Base-by-base conservation (phyloP, 2,888 invertebrate genomes). In the Cryptus armator region DNA sequence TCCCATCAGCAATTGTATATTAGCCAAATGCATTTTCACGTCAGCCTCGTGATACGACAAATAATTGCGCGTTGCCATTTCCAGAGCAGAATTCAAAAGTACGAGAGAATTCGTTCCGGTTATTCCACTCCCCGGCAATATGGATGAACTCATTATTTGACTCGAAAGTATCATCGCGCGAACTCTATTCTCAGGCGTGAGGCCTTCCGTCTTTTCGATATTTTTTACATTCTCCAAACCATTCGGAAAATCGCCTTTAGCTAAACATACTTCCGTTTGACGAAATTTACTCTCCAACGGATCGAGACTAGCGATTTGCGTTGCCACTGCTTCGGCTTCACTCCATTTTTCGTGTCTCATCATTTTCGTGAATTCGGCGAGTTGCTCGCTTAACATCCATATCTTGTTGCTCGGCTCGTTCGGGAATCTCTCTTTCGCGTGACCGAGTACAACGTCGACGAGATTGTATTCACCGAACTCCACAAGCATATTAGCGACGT, bases 11-110 rank as follows among this genome's bases (percentile, higher is more conserved):
- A 98, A 94, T 94, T 95, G 95, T 12, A 97, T 95, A 92, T 97
- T 96, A 0, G 98, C 98, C 70, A 98, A 95, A 90, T 98, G 96
- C 94, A 98, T 95, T 89, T 97, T 96, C 3, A 97, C 96, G 43
- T 97, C 92, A 0, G 97, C 96, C 66, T 96, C 95, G 86, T 97
- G 95, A 91, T 97, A 97, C 87, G 97, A 96, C 89, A 98, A 94
- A 92, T 97, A 96, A 89, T 97, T 96, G 56, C 96, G 95, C 86
- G 95, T 95, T 0, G 97, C 97, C 82, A 97, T 94, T 19, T 96
- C 96, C n/a, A 98, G 94, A 3, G 97, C 97, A 87, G 96, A 95
- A 89, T 96, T 96, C 68, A 96, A 94, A 88, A 94, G 94, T 91
- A 95, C 96, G 95, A 88, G 91, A 92, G 92, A 89, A 95, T 94